Evolutionary conservation across 1,140 invertebrate species (phyloP).

Genomic region (Dendrolimus kikuchii): DNA sequence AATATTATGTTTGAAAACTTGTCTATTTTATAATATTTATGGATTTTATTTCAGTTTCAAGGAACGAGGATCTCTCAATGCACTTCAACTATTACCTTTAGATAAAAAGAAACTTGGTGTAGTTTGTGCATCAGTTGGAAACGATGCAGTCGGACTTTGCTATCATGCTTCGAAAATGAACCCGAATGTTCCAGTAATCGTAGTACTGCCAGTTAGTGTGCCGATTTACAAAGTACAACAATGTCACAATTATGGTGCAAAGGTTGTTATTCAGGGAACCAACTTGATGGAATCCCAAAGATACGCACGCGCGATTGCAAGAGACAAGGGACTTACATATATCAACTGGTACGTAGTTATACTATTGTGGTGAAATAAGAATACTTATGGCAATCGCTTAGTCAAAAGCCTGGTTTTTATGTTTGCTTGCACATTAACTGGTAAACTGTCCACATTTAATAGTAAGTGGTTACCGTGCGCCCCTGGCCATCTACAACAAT

Average conservation of each 20-base stretch:
- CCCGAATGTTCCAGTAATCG: constrained; percentile 77
- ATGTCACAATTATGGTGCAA: constrained; percentile 80
- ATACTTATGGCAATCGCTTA: too few relatives aligned
- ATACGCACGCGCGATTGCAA: constrained; percentile 37
- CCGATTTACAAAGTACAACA: constrained; percentile 83
- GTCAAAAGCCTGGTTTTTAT: too few relatives aligned
- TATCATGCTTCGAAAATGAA: constrained; percentile 80
- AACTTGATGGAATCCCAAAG: constrained; percentile 39
- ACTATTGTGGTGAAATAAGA: too few relatives aligned
- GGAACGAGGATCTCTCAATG: constrained; percentile 84
- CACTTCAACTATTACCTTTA: constrained; percentile 75
- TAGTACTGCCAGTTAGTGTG: constrained; percentile 83
- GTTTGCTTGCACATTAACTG: too few relatives aligned
- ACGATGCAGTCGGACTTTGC: constrained; percentile 75
- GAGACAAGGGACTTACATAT: constrained; percentile 46
- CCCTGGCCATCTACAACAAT: too few relatives aligned
- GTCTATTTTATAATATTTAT: not conserved
- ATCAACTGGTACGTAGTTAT: constrained; percentile 40
- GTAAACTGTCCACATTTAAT: too few relatives aligned
- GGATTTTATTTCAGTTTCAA: constrained; percentile 75
- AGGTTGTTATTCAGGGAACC: constrained; percentile 76
- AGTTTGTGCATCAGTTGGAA: constrained; percentile 84
- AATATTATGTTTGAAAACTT: not conserved
- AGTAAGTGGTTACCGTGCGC: too few relatives aligned
- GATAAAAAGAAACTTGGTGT: constrained; percentile 80